phyloP scores from a whole-genome alignment of 2,888 invertebrate genomes.

The Aleiodes testaceus region DNA sequence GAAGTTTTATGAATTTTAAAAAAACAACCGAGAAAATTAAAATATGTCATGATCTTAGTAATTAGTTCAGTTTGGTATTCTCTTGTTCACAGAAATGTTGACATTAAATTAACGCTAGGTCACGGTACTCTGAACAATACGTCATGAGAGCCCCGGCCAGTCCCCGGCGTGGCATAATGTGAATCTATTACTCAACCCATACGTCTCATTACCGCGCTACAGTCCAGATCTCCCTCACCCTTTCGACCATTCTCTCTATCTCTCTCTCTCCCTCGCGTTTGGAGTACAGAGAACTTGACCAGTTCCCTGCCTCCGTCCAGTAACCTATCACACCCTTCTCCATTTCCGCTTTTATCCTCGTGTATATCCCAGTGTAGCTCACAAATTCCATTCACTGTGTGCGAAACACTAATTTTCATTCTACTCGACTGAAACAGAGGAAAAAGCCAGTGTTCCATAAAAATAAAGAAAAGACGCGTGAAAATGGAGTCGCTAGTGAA shows the following conservation, averaged over 20 bases:
- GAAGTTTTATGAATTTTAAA: neutral
- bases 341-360: slow-evolving; percentile 15
- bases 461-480: neutral
- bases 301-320: slow-evolving; percentile 39
- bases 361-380: neutral
- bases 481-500: neutral
- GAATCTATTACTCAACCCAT: slow-evolving; percentile 66
- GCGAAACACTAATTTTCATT: slow-evolving; percentile 47
- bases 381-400: slow-evolving; percentile 16
- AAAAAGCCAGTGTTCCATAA: neutral
- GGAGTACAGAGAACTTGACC: slow-evolving; percentile 36
- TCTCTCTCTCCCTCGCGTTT: slow-evolving; percentile 37
- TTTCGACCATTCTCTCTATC: slow-evolving; percentile 38
- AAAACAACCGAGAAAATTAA: neutral
- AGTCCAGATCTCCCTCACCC: slow-evolving; percentile 42
- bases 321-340: slow-evolving; percentile 35
- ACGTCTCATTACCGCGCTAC: slow-evolving; percentile 53
- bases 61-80: slow-evolving; percentile 13
- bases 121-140: slow-evolving; percentile 41
- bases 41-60: slow-evolving; percentile 11
- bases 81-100: slow-evolving; percentile 31
- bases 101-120: slow-evolving; percentile 52
- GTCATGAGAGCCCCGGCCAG: slow-evolving; percentile 37
- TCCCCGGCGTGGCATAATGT: slow-evolving; percentile 56
- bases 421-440: slow-evolving; percentile 22